These are phyloP conservation scores for Ephialtes manifestator DNA, from an alignment of 2,888 invertebrate genomes.

Conservation along the genomic window DNA sequence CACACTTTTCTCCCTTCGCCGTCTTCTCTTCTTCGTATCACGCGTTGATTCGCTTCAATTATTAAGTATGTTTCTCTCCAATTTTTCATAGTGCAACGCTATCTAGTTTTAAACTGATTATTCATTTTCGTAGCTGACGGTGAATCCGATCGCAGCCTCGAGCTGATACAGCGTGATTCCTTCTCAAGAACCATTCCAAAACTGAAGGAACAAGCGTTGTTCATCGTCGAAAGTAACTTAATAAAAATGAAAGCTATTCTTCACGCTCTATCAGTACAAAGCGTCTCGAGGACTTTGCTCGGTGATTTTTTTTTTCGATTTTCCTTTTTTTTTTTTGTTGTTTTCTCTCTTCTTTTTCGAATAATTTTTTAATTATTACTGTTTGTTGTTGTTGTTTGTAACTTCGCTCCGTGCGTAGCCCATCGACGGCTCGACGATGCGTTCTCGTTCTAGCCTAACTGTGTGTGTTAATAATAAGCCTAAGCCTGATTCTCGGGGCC, in stretches of 20 bases:
- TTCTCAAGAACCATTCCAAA: conserved; percentile 7
- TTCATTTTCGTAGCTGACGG: conserved; percentile 33
- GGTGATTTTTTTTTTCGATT: background rate
- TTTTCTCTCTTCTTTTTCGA: conserved; percentile 17
- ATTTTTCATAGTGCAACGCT: conserved; percentile 69
- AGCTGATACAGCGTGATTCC: conserved; percentile 23
- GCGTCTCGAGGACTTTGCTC: conserved; percentile 28
- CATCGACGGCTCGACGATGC: conserved; percentile 63
- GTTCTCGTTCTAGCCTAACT: conserved; percentile 61
- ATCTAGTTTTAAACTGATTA: conserved; percentile 60
- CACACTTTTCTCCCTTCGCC: background rate
- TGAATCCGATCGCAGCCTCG: background rate
- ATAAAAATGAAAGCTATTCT: conserved; percentile 3
- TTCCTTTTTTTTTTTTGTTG: conserved; percentile 19
- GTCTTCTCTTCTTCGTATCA: conserved; percentile 32
- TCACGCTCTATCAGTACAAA: conserved; percentile 53
- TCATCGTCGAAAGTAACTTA: background rate
- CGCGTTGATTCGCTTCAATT: conserved; percentile 50
- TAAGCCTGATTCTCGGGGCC: conserved; percentile 80
- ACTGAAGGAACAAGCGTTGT: conserved; percentile 1
- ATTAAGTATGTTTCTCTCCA: conserved; percentile 39
- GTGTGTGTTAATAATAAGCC: conserved; percentile 67
- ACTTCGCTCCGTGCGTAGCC: conserved; percentile 53
- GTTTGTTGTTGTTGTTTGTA: conserved; percentile 36
- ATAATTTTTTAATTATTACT: conserved; percentile 14